Percentiles rank a stretch among this genome's conserved stretches.
These are phyloP conservation scores for Sinodicranocentrus sp. DNA, from an alignment of 2,888 invertebrate species.

Conservation along the genomic window DNA sequence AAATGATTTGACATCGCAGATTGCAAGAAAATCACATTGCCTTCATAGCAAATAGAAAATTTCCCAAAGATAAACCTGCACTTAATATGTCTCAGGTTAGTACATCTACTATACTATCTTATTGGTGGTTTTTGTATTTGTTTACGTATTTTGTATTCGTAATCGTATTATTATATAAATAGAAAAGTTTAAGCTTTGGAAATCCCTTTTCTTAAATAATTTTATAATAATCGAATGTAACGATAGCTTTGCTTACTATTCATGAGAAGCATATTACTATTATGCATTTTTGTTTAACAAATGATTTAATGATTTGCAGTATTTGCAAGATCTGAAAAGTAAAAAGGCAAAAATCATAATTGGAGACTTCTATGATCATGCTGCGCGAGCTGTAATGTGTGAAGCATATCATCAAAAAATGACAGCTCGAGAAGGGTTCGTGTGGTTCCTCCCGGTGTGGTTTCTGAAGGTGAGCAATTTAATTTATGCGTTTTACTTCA, in stretches of 20 bases:
- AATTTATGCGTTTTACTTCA: no score
- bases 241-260: no score
- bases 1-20: neutral
- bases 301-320: no score
- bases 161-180: no score
- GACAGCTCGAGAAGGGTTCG: constrained; percentile 81
- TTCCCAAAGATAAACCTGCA: constrained; percentile 81
- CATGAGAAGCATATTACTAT: no score
- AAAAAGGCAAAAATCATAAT: constrained; percentile 87
- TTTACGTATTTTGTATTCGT: no score
- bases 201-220: no score
- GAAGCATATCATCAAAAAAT: constrained; percentile 86
- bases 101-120: no score
- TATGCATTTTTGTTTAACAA: no score
- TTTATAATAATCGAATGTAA: no score
- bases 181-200: no score
- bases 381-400: constrained; percentile 87
- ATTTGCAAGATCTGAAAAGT: constrained; percentile 83
- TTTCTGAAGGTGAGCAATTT: constrained; percentile 77
- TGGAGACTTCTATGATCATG: constrained; percentile 87
- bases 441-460: constrained; percentile 92
- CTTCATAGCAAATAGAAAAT: constrained; percentile 85
- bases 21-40: constrained; percentile 83
- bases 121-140: no score
- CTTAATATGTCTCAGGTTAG: constrained; percentile 82